These are phyloP conservation scores for Tokudaia tokunoshimensis DNA, from an alignment of 2,797 vertebrate genomes.

Conservation along the genomic window DNA sequence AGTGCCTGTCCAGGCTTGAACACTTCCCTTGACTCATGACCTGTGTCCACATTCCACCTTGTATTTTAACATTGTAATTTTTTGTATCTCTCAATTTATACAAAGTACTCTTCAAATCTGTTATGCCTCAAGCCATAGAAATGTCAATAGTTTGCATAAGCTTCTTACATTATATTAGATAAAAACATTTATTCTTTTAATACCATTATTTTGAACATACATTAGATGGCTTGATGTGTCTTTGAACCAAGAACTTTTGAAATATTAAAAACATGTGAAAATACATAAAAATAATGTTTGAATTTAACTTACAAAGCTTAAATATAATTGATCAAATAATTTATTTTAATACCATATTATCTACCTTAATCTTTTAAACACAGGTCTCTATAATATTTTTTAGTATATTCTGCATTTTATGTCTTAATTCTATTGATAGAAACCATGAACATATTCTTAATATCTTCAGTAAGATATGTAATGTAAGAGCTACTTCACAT, in stretches of 20 bases:
- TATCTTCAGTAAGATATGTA: slow-evolving; percentile 76
- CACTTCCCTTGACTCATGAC: neutral
- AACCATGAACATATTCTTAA: slow-evolving; percentile 79
- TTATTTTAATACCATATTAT: neutral
- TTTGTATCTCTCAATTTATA: neutral
- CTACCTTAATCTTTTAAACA: neutral
- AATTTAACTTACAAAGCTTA: neutral
- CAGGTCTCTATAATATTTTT: neutral
- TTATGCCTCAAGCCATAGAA: neutral
- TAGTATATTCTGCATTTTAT: neutral
- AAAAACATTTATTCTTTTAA: neutral
- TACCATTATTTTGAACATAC: neutral
- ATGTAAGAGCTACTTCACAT: slow-evolving; percentile 70
- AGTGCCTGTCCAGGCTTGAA: neutral
- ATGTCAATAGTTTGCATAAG: neutral
- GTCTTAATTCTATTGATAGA: slow-evolving; percentile 61
- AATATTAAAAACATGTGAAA: neutral
- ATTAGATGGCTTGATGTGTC: accelerated
- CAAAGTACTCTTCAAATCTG: neutral
- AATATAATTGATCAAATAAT: neutral
- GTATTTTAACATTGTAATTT: neutral
- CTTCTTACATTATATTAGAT: neutral
- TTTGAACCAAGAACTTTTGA: neutral
- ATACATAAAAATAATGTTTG: neutral
- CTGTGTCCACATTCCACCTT: neutral